Conservation (phyloP, 2,113 vertebrate species). For the Eolophus roseicapilla region DNA sequence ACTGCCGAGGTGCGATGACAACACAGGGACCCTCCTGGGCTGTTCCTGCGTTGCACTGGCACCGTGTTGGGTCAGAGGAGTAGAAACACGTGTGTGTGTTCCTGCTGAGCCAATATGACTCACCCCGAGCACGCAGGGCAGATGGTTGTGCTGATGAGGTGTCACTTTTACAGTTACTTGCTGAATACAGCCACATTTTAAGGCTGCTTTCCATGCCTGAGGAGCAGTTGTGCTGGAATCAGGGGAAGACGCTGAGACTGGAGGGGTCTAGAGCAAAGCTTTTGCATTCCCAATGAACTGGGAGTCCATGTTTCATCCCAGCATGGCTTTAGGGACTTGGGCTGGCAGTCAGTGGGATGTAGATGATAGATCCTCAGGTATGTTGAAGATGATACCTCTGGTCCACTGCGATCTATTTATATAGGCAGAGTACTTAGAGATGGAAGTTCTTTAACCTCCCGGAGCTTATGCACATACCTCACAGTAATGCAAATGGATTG, state of each 20-base stretch:
- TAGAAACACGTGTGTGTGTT: conserved; percentile 27
- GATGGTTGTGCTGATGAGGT: conserved; percentile 43
- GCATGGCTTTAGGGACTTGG: background rate
- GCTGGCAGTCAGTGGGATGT: background rate
- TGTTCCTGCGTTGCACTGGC: background rate
- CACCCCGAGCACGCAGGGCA: background rate
- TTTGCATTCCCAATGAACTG: rapidly evolving
- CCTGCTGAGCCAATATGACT: background rate
- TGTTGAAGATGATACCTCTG: background rate
- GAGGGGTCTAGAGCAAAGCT: background rate
- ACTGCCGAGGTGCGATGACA: background rate
- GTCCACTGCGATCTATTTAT: background rate
- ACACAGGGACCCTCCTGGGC: background rate
- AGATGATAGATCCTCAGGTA: background rate
- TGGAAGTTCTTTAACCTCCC: background rate
- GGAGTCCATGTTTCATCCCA: background rate
- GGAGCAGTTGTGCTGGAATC: background rate
- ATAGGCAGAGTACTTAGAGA: background rate
- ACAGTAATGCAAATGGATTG: background rate
- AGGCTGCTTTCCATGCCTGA: background rate
- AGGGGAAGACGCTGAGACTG: background rate
- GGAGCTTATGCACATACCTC: background rate
- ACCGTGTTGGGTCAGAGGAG: background rate
- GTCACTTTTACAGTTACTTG: background rate
- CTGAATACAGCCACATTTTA: background rate